These are phyloP conservation scores for Astropecten irregularis DNA, from an alignment of 53 echinoderm and acorn worm genomes.

Conservation along the genomic window DNA sequence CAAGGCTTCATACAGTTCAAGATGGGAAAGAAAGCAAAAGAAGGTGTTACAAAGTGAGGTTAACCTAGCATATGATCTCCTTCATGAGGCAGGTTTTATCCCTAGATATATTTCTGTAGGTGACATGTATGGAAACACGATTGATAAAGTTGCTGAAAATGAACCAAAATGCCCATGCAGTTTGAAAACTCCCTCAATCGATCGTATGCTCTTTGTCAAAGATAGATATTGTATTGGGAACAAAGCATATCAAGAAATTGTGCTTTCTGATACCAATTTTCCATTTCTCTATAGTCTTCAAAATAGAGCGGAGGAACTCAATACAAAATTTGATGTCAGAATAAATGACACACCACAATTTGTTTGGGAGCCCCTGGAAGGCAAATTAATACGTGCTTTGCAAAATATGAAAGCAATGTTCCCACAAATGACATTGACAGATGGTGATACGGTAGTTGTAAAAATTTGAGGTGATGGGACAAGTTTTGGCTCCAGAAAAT, in stretches of 20 bases:
- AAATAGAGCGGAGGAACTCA: background rate
- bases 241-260: slow-evolving; percentile 13
- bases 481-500: too few species aligned
- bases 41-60: too few species aligned
- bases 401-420: background rate
- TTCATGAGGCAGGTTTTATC: too few species aligned
- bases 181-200: background rate
- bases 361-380: slow-evolving; percentile 17
- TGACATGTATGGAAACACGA: slow-evolving; percentile 15
- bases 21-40: too few species aligned
- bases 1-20: too few species aligned
- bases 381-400: slow-evolving; percentile 11
- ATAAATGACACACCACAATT: background rate
- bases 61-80: too few species aligned
- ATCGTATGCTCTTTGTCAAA: slow-evolving; percentile 27
- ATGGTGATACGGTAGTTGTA: too few species aligned
- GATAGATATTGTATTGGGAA: slow-evolving; percentile 1
- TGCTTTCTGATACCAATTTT: background rate
- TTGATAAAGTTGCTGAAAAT: background rate
- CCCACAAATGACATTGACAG: too few species aligned
- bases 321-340: background rate
- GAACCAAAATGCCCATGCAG: background rate
- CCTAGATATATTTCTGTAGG: too few species aligned
- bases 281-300: background rate
- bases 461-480: too few species aligned